phyloP scores from a whole-genome alignment of 2,113 vertebrate species.

The Alouatta palliata region DNA sequence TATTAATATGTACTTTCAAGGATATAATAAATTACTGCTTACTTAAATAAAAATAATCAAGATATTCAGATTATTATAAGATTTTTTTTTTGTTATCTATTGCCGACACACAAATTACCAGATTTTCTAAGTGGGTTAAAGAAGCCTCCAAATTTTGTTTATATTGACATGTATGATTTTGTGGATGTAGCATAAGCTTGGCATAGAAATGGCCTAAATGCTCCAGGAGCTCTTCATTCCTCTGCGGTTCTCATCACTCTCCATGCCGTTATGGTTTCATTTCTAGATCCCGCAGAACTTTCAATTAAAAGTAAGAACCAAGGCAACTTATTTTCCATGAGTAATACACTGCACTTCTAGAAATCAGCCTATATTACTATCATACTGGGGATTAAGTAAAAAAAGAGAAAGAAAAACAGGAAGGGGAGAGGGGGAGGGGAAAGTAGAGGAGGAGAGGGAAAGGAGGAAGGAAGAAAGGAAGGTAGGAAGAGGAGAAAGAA shows the following conservation, averaged over 20 bases:
- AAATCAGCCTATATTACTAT: background rate
- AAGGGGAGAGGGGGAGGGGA: too few species aligned
- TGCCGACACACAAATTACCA: background rate
- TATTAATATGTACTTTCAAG: constrained; percentile 32
- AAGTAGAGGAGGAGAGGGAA: too few species aligned
- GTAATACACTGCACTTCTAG: background rate
- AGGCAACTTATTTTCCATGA: background rate
- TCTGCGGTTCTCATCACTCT: background rate
- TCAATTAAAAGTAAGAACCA: background rate
- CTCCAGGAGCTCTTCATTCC: too few species aligned
- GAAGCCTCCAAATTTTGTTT: background rate
- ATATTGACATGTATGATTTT: background rate
- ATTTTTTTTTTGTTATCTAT: background rate
- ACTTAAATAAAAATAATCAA: constrained; percentile 53
- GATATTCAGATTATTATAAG: background rate
- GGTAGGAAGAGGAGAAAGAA: too few species aligned
- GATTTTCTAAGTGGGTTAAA: constrained; percentile 44
- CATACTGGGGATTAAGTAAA: too few species aligned
- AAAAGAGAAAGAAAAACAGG: too few species aligned
- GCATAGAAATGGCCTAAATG: background rate
- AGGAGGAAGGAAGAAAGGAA: too few species aligned
- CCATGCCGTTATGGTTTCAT: background rate
- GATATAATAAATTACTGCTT: constrained; percentile 37
- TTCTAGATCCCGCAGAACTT: background rate
- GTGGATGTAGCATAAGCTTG: background rate